Percentiles rank a stretch among this genome's conserved stretches.
These are phyloP conservation scores for Rhinella marina DNA, from an alignment of 2,797 vertebrate genomes.

Conservation along the genomic window DNA sequence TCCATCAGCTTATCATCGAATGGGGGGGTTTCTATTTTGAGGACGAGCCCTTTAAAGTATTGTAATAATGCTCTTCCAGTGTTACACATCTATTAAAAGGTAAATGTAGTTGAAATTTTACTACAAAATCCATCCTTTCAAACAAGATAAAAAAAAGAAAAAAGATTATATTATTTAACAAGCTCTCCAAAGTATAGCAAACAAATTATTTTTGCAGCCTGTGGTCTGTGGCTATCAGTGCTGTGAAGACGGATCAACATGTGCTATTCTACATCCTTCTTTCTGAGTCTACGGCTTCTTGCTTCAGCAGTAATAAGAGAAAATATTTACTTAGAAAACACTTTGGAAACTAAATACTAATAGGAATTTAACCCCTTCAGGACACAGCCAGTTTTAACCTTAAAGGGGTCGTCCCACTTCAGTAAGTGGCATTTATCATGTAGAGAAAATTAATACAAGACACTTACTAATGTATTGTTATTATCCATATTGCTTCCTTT, in stretches of 20 bases:
- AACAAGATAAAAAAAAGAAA: background rate
- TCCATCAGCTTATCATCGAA: too few species aligned
- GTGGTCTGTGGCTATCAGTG: background rate
- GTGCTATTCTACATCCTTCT: slow-evolving; percentile 21
- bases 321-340: background rate
- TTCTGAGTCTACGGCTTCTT: background rate
- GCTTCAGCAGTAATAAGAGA: background rate
- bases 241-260: background rate
- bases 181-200: background rate
- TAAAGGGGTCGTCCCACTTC: too few species aligned
- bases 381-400: too few species aligned
- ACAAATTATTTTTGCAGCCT: background rate
- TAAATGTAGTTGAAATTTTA: background rate
- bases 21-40: too few species aligned
- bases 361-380: background rate
- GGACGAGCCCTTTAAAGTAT: too few species aligned
- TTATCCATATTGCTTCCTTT: too few species aligned
- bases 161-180: background rate
- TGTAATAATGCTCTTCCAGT: too few species aligned
- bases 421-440: too few species aligned
- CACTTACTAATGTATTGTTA: too few species aligned
- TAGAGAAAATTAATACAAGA: too few species aligned
- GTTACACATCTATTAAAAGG: too few species aligned
- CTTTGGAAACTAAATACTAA: background rate
- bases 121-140: background rate